These are phyloP conservation scores for Acanthacorydalis orientalis DNA, from an alignment of 2,888 invertebrate species.

Conservation along the genomic window DNA sequence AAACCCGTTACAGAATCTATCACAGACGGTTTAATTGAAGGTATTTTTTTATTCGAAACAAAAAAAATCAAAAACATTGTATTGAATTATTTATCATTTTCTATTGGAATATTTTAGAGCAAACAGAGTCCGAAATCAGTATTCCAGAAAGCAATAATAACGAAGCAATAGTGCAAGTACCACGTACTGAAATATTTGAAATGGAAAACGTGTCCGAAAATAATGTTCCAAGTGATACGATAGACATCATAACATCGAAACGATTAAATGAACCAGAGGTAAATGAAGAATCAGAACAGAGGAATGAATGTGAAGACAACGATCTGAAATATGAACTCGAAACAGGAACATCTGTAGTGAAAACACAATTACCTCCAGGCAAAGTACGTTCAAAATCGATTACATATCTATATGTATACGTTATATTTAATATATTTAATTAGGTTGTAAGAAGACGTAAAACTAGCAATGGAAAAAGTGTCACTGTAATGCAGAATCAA, in stretches of 20 bases:
- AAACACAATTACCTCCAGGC: conserved; percentile 52
- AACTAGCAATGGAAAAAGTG: conserved; percentile 24
- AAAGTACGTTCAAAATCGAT: conserved; percentile 30
- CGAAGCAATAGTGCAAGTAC: background rate
- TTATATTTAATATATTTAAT: background rate
- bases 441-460: conserved; percentile 45
- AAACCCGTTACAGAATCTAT: conserved; percentile 23
- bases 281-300: background rate
- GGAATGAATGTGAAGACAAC: conserved; percentile 9
- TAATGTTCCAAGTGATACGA: background rate
- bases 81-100: too few species aligned
- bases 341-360: conserved; percentile 41
- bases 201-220: background rate
- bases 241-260: background rate
- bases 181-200: background rate
- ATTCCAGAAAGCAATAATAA: too few species aligned
- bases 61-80: too few species aligned
- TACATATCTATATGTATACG: background rate
- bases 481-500: conserved; percentile 27
- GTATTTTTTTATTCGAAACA: too few species aligned
- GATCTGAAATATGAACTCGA: conserved; percentile 31
- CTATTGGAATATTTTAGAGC: background rate
- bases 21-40: conserved; percentile 20
- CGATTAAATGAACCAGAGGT: background rate
- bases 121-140: background rate